A percentile compares a stretch with the other conserved stretches of the same genome.
Evolutionary conservation across 1,140 invertebrate species (phyloP).

Genomic region (Hylaeus anthracinus): DNA sequence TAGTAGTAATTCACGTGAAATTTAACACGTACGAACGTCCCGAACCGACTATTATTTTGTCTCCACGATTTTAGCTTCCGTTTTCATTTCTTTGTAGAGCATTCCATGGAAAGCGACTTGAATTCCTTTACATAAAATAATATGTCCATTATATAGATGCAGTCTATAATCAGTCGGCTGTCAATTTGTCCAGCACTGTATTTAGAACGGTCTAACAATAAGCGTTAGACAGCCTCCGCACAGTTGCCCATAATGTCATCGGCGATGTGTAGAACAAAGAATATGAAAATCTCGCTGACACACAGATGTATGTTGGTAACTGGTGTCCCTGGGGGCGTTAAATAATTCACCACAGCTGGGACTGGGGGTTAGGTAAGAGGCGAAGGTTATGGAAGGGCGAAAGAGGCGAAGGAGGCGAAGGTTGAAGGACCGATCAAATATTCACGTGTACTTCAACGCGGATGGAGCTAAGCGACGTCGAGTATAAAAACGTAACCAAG

Average conservation of each 20-base stretch:
- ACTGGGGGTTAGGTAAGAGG: constrained; percentile 72
- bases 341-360: constrained; percentile 80
- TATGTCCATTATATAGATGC: no score
- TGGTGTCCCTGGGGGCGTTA: constrained; percentile 74
- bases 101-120: no score
- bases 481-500: constrained; percentile 33
- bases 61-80: no score
- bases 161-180: no score
- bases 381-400: constrained; percentile 62
- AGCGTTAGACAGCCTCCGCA: not conserved
- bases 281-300: constrained; percentile 65
- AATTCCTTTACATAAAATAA: no score
- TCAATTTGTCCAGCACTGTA: no score
- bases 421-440: constrained; percentile 80
- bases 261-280: constrained; percentile 47
- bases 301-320: constrained; percentile 70
- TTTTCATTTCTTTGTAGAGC: no score
- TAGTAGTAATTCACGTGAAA: no score
- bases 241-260: constrained; percentile 14
- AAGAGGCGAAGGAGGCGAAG: constrained; percentile 61
- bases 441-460: constrained; percentile 77
- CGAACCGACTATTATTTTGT: no score
- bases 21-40: no score
- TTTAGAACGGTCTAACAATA: no score
- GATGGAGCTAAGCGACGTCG: constrained; percentile 68